Conservation (phyloP, 2,888 invertebrate species). For the Sarcophaga carnaria region DNA sequence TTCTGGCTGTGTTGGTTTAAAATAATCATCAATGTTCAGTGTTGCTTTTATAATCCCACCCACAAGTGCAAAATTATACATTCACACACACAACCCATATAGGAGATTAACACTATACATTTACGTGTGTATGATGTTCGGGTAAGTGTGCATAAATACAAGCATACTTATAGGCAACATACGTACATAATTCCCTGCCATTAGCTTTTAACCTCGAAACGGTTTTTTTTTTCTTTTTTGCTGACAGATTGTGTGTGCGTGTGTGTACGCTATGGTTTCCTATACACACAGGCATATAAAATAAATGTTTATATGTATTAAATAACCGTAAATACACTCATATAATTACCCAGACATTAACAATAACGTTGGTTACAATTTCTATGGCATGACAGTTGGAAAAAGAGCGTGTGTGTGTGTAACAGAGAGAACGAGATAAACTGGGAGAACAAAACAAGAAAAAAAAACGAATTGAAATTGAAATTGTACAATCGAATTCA, state of each 20-base stretch:
- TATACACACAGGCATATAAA: slow-evolving; percentile 18
- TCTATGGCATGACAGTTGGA: not conserved
- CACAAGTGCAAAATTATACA: slow-evolving; percentile 13
- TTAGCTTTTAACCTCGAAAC: slow-evolving; percentile 65
- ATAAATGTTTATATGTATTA: slow-evolving; percentile 51
- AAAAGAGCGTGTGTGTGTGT: too few relatives aligned
- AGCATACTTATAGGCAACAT: not conserved
- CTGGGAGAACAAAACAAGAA: slow-evolving; percentile 5
- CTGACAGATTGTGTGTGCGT: not conserved
- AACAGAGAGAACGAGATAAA: slow-evolving; percentile 5
- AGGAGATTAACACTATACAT: not conserved
- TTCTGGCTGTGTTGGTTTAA: slow-evolving; percentile 7
- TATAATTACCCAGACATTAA: slow-evolving; percentile 46
- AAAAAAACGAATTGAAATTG: slow-evolving; percentile 8
- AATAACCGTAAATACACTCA: slow-evolving; percentile 30
- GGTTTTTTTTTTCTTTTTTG: not conserved
- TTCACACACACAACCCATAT: not conserved
- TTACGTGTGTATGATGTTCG: not conserved
- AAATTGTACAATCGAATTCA: slow-evolving; percentile 58
- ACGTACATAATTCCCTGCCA: slow-evolving; percentile 54
- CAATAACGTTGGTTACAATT: slow-evolving; percentile 31
- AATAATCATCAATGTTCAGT: slow-evolving; percentile 34
- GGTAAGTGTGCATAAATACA: not conserved
- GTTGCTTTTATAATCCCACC: slow-evolving; percentile 59
- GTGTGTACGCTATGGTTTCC: not conserved